phyloP scores from a whole-genome alignment of 2,888 invertebrate genomes.

The Zygaena filipendulae region DNA sequence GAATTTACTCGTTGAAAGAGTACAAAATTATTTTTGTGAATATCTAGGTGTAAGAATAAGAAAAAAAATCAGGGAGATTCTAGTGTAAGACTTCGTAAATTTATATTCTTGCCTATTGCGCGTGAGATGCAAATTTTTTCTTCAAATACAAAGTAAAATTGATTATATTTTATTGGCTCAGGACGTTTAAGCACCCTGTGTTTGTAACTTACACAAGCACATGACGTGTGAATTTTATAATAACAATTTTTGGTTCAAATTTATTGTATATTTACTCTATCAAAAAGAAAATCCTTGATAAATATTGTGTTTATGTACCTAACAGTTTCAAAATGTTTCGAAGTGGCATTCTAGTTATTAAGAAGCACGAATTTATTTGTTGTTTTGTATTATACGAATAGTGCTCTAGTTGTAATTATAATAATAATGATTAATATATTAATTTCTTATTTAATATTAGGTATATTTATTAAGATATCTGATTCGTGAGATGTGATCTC shows the following conservation, averaged over 20 bases:
- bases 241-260: no score
- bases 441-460: no score
- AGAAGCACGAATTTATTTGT: slow-evolving; percentile 68
- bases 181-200: no score
- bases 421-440: slow-evolving; percentile 54
- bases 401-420: slow-evolving; percentile 43
- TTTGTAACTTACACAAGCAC: no score
- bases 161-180: no score
- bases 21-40: slow-evolving; percentile 69
- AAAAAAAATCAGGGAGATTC: slow-evolving; percentile 65
- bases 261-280: no score
- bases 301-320: no score
- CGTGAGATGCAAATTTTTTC: no score
- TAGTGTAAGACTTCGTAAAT: slow-evolving; percentile 51
- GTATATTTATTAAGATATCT: slow-evolving; percentile 28
- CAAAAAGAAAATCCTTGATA: no score
- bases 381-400: slow-evolving; percentile 54
- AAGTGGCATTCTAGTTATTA: slow-evolving; percentile 54
- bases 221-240: no score
- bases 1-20: slow-evolving; percentile 53
- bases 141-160: no score
- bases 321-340: no score
- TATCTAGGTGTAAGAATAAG: slow-evolving; percentile 61
- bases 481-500: slow-evolving; percentile 22
- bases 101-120: slow-evolving; percentile 57